A percentile compares a stretch with the other conserved stretches of the same genome.
These are phyloP conservation scores for Chitala chitala DNA, from an alignment of 2,113 vertebrate genomes.

Conservation along the genomic window DNA sequence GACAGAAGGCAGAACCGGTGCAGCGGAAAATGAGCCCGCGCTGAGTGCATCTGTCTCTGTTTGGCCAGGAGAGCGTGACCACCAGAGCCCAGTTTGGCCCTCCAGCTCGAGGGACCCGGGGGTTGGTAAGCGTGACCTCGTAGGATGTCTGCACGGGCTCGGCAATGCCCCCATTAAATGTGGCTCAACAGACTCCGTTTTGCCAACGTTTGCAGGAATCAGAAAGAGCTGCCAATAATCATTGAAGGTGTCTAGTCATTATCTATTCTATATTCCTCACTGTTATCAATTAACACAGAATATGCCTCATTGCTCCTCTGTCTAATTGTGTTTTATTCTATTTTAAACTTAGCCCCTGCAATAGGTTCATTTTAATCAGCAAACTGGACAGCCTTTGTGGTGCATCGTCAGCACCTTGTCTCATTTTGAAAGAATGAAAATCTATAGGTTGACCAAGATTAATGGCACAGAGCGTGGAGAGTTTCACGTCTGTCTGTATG, in stretches of 20 bases:
- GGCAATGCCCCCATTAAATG: background rate
- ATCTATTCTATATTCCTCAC: background rate
- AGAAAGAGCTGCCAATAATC: background rate
- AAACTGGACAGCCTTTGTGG: background rate
- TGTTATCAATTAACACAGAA: background rate
- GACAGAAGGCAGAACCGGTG: slow-evolving; percentile 59
- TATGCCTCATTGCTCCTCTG: background rate
- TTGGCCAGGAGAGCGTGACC: slow-evolving; percentile 42
- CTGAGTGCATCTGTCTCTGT: slow-evolving; percentile 57
- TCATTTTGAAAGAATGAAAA: background rate
- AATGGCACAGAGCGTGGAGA: background rate
- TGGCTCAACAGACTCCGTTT: background rate
- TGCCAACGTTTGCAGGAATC: background rate
- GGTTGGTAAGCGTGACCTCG: background rate
- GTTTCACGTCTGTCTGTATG: background rate
- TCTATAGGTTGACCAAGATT: background rate
- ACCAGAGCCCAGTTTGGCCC: slow-evolving; percentile 44
- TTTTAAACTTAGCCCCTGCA: background rate
- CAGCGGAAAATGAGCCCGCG: slow-evolving; percentile 62
- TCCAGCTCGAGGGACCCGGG: slow-evolving; percentile 9
- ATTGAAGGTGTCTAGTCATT: background rate
- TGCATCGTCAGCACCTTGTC: background rate
- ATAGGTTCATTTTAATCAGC: background rate
- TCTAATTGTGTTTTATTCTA: slow-evolving; percentile 14
- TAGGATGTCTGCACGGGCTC: too few species aligned